Base-by-base conservation (phyloP, 2,797 vertebrate genomes). In the Sylvilagus floridanus region DNA sequence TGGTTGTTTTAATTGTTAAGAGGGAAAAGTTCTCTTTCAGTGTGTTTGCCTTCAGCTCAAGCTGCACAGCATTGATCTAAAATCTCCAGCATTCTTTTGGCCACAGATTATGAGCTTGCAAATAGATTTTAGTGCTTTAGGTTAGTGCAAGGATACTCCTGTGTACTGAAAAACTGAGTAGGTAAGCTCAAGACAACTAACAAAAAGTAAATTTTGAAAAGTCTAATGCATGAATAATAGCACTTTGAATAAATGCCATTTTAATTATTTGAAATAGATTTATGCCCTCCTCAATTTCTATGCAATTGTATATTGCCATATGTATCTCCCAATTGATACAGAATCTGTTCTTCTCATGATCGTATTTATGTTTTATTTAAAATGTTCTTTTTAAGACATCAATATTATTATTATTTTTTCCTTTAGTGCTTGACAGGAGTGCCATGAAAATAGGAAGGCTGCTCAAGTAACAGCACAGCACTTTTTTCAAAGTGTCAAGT, bases 301-400 rank as follows among this genome's bases (percentile, higher is more conserved):
- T 73, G 35, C 8, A 87, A 14, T 52, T 69, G 63, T n/a, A 30
- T 66, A 52, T 95, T 30, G 11, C 22, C 28, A n/a, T 32, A 24
- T 83, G 16, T 75, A 37, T 73, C 42, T 73, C 24, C 4, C 19
- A 69, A 52, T 37, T 69, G 84, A 16, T 7, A 16, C 47, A 92
- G 7, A 5, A 6, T 5, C 32, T 35, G 21, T 83, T 91, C 88
- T 26, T 0, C 13, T 88, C 24, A 60, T 9, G 4, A 30, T 83
- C 91, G 2, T 32, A 35, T 73, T 84, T 75, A 57, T 73, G 26
- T 75, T 42, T 91, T 95, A 54, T 52, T 54, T 82, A 78, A 71
- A 24, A 68, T 69, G 32, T 0, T 35, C 2, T 86, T 30, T 88
- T n/a, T n/a, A 72, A n/a, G 12, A 32, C 4, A 62, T 47, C 42